A percentile compares a stretch with the other conserved stretches of the same genome.
phyloP scores from a whole-genome alignment of 2,113 vertebrate species.

The Hydrolagus affinis region DNA sequence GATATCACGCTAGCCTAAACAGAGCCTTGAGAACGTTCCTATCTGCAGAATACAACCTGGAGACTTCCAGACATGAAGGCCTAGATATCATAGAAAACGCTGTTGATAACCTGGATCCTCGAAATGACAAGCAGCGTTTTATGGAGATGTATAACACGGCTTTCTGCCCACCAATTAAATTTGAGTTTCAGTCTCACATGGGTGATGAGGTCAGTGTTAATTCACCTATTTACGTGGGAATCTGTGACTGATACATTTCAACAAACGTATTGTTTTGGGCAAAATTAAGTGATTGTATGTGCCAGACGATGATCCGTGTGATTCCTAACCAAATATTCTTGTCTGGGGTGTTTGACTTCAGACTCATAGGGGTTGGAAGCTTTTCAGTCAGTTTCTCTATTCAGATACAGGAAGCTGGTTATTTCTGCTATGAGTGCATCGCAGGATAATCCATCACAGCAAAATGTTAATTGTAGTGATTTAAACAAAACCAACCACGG shows the following conservation, averaged over 20 bases:
- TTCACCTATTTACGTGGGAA: neutral
- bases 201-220: slow-evolving; percentile 82
- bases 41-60: slow-evolving; percentile 94
- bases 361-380: neutral
- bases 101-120: slow-evolving; percentile 88
- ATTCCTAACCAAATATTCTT: too few relatives aligned
- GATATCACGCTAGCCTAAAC: slow-evolving; percentile 92
- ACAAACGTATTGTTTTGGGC: neutral
- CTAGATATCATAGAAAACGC: slow-evolving; percentile 96
- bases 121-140: slow-evolving; percentile 91
- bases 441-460: too few relatives aligned
- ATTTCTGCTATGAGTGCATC: too few relatives aligned
- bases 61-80: slow-evolving; percentile 94
- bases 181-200: slow-evolving; percentile 95
- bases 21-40: slow-evolving; percentile 89
- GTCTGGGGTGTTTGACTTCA: neutral
- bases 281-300: neutral
- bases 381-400: too few relatives aligned
- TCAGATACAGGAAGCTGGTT: too few relatives aligned
- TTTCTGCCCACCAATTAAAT: slow-evolving; percentile 89
- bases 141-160: slow-evolving; percentile 95
- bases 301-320: too few relatives aligned
- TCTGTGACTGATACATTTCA: neutral
- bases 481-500: too few relatives aligned
- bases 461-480: too few relatives aligned